Conservation (phyloP, 2,113 vertebrate species). For the Rhinolophus ferrumequinum region DNA sequence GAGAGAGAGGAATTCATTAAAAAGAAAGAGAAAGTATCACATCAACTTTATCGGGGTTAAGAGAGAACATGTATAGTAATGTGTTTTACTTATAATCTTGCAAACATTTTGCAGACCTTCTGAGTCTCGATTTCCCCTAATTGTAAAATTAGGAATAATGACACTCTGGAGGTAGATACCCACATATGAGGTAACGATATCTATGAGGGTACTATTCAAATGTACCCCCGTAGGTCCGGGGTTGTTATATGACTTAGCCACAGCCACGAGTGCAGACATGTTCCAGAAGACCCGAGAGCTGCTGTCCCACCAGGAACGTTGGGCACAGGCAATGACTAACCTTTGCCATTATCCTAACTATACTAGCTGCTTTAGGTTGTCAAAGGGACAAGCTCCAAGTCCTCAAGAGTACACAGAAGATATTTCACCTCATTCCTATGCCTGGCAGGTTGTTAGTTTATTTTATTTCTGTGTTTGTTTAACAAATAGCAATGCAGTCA, state of each 20-base stretch:
- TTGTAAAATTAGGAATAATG: not conserved
- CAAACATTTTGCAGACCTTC: not conserved
- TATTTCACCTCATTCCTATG: not conserved
- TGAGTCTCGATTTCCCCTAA: not conserved
- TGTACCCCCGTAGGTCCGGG: not conserved
- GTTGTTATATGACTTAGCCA: not conserved
- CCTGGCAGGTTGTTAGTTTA: not conserved
- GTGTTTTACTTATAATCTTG: not conserved
- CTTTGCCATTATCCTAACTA: not conserved
- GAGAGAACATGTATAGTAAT: not conserved
- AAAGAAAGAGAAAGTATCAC: not conserved
- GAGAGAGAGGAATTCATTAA: not conserved
- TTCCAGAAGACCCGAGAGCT: not conserved
- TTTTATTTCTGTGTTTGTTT: slow-evolving; percentile 34
- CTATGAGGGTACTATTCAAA: not conserved
- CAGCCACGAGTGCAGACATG: not conserved
- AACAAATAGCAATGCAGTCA: slow-evolving; percentile 43
- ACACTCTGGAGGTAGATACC: not conserved
- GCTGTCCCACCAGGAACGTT: not conserved
- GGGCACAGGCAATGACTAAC: not conserved
- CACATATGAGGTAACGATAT: not conserved
- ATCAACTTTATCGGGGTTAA: not conserved
- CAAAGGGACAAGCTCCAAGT: not conserved
- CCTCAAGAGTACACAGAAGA: not conserved
- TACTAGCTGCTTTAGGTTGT: not conserved